Evolutionary conservation across 1,140 invertebrate genomes (phyloP).

Genomic region (Luehdorfia chinensis): DNA sequence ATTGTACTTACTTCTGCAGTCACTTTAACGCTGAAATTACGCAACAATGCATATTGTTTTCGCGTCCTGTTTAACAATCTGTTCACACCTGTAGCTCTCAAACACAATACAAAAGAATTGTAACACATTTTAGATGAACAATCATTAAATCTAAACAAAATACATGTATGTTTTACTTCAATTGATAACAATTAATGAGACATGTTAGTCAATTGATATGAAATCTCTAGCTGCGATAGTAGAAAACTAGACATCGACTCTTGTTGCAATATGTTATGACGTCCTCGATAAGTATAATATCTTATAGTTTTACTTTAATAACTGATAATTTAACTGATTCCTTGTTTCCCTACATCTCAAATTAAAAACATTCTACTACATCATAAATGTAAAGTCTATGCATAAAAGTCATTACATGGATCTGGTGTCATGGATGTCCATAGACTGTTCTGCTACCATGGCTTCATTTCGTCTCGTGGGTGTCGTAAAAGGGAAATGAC

Average conservation of each 20-base stretch:
- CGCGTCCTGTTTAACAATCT: conserved; percentile 11
- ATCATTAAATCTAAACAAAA: background rate
- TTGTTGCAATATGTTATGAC: conserved; percentile 24
- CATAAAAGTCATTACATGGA: no score
- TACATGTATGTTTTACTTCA: background rate
- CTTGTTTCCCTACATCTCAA: no score
- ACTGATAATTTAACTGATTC: no score
- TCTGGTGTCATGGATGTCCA: no score
- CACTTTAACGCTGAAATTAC: conserved; percentile 30
- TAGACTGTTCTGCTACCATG: no score
- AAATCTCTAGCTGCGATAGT: conserved; percentile 23
- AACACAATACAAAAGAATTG: conserved; percentile 24
- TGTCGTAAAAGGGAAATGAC: no score
- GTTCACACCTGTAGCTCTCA: conserved; percentile 19
- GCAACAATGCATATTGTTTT: conserved; percentile 19
- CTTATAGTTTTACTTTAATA: no score
- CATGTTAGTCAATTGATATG: conserved; percentile 26
- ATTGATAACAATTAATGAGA: conserved; percentile 13
- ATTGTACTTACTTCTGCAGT: conserved; percentile 33
- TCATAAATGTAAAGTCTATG: no score
- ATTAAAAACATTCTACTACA: no score
- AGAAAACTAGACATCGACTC: conserved; percentile 19
- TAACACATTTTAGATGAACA: conserved; percentile 18
- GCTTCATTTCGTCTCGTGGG: no score
- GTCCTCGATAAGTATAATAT: conserved; percentile 26